A percentile compares a stretch with the other conserved stretches of the same genome.
These are phyloP conservation scores for Chelonia mydas DNA, from an alignment of 2,797 vertebrate genomes.

Conservation along the genomic window DNA sequence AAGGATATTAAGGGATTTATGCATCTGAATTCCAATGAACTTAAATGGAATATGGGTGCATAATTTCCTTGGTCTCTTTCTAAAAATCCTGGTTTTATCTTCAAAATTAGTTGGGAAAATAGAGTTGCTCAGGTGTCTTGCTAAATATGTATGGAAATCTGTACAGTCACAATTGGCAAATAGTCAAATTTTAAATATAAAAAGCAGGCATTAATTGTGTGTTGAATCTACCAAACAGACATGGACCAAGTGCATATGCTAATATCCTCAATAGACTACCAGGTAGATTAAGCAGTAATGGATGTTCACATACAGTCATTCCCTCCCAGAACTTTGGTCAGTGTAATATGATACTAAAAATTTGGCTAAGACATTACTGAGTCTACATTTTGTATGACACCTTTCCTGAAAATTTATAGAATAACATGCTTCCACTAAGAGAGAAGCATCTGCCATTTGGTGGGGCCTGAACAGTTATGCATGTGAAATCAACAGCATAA, in stretches of 20 bases:
- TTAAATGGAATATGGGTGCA: not conserved
- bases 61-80: not conserved
- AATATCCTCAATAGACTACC: not conserved
- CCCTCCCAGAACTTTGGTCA: not conserved
- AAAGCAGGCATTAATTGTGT: not conserved
- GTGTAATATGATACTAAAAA: not conserved
- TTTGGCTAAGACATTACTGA: too few species aligned
- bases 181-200: not conserved
- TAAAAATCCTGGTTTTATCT: not conserved
- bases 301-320: rapidly evolving
- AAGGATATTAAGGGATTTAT: not conserved
- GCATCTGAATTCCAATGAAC: not conserved
- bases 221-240: not conserved
- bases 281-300: not conserved
- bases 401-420: not conserved
- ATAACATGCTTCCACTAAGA: not conserved
- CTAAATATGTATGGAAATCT: not conserved
- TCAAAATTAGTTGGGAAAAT: not conserved
- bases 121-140: not conserved
- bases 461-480: rapidly evolving
- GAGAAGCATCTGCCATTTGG: not conserved
- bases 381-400: not conserved
- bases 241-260: not conserved
- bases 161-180: not conserved
- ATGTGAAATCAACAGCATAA: not conserved